Evolutionary conservation across 2,888 invertebrate genomes (phyloP), one percentile per base, ranked within the genome.

Genomic region (Athalia rosae): DNA sequence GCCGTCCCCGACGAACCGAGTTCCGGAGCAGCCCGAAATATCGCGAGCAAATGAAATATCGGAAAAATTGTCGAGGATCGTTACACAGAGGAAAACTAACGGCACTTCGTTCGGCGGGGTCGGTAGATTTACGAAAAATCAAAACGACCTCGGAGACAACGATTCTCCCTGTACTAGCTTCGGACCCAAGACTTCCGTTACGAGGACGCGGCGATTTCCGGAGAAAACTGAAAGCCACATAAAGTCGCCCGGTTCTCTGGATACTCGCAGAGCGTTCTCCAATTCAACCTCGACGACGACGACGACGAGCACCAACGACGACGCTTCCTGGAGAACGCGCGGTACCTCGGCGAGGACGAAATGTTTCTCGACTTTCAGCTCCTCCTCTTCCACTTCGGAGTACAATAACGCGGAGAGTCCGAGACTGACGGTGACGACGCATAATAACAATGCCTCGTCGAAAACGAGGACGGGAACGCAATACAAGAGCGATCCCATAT

Each of bases 41-140:
- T 8, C 69, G 11, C 67, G 48, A 15, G 80, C 79, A 11, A 89
- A 89, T 79, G 89, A 89, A 79, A 89, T 89, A 48, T 82, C 87
- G 0, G 87, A 89, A 61, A 89, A 89, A 78, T 76, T 89, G 7
- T 88, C 88, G 9, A 87, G 78, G 28, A 85, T 89, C 63, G 79
- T 84, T 47, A 83, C 81, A 7, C 87, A 87, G 63, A 82, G 89
- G 59, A 88, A 87, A 62, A 78, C 87, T 0, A 89, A 89, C 45
- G 89, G 89, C 4, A 89, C 89, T 0, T 85, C 89, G 0, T 89
- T 89, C 78, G 87, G 88, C 73, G 87, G 87, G 28, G 73, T 76
- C 7, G 41, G 78, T 8, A 78, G 47, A 45, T 74, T 78, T 50
- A 28, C 47, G 50, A 71, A 56, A 28, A 53, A 43, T 11, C 41